Evolutionary conservation across 1,140 invertebrate genomes (phyloP), one percentile per base, ranked within the genome.

Genomic region (Drosophila paulistorum): DNA sequence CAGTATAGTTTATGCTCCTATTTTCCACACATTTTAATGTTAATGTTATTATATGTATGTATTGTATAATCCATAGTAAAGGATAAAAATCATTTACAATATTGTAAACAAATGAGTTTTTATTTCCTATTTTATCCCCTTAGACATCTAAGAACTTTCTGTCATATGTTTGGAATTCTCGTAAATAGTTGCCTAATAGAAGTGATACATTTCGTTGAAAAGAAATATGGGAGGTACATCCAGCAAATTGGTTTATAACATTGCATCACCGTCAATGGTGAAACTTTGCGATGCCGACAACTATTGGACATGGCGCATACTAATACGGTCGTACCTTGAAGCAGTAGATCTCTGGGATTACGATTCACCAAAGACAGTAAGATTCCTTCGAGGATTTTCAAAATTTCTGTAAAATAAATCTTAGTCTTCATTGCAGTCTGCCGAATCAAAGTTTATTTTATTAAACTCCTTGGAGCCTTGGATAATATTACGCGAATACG

Each of bases 21-120:
- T 82, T 48, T 71, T 66, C 62, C 79, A 87, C 81, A 79, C 83
- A 86, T 86, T 89, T 86, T 89, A 87, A 76, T 86, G 79, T 87
- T 86, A 86, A 86, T 68, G 71, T 79, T 89, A 62, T 62, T 45
- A 45, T 39, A 45, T 37, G 35, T 37, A 37, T 37, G 45, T 51
- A 86, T 86, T 86, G 75, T 86, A 86, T 74, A 82, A 23, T 71
- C 74, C 83, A 81, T 77, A 89, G 73, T 76, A 68, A 79, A 76
- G 58, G 7, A 11, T 51, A 51, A 51, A 51, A 51, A 51, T 11
- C 45, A 51, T 51, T 51, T 51, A 51, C 45, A 51, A 51, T 11
- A 23, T 51, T 51, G 45, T 48, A 48, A 20, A 20, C 7, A 48
- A 48, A 3, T 3, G 17, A 17, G 14, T 48, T 48, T 48, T 48